Percentiles rank a stretch among this genome's conserved stretches.
Evolutionary conservation across 2,888 invertebrate genomes (phyloP).

Genomic region (Hypomecis atomaria): DNA sequence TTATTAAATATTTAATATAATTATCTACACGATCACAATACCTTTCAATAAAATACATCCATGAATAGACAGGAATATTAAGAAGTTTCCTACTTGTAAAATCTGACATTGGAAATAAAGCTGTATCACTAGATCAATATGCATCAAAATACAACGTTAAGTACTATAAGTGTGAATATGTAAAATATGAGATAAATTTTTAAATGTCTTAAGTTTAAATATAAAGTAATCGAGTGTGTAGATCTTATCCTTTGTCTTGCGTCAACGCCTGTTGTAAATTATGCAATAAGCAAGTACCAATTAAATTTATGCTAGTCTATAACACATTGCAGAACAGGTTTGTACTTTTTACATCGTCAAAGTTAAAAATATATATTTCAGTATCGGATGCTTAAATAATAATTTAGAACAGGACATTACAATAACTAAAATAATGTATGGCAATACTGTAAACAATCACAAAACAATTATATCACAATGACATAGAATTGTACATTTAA

Average conservation of each 20-base stretch:
- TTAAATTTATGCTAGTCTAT: too few relatives aligned
- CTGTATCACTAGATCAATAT: conserved; percentile 17
- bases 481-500: conserved; percentile 7
- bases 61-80: conserved; percentile 30
- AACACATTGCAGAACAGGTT: not conserved
- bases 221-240: too few relatives aligned
- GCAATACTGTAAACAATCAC: conserved; percentile 27
- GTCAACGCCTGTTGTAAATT: too few relatives aligned
- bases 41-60: conserved; percentile 45
- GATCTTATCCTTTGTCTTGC: too few relatives aligned
- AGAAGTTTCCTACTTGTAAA: conserved; percentile 12
- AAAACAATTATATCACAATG: conserved; percentile 17
- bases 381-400: too few relatives aligned
- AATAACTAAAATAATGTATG: conserved; percentile 6
- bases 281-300: too few relatives aligned
- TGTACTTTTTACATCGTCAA: not conserved
- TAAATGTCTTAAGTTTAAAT: not conserved
- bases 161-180: too few relatives aligned
- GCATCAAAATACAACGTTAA: conserved; percentile 3
- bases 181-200: not conserved
- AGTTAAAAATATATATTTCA: too few relatives aligned
- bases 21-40: conserved; percentile 43
- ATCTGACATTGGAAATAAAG: conserved; percentile 21
- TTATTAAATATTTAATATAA: conserved; percentile 34
- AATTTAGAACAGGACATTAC: not conserved